Evolutionary conservation across 2,797 vertebrate genomes (phyloP).

Genomic region (Rhinophrynus dorsalis): DNA sequence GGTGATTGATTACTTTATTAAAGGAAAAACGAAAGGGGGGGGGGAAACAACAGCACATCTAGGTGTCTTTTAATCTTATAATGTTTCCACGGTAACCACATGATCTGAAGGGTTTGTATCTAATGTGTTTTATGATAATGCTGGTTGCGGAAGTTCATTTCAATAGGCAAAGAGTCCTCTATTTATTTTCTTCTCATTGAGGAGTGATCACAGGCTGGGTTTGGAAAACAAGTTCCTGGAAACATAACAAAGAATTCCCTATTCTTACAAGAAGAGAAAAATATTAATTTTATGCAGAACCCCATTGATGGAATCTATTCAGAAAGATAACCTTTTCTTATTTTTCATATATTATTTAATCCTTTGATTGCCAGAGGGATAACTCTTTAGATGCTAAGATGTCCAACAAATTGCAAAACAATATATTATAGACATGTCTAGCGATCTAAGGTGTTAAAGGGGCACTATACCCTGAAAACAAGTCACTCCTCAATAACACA

Average conservation of each 20-base stretch:
- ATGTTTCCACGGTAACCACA: slow-evolving; percentile 23
- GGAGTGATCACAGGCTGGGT: neutral
- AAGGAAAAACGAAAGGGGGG: too few relatives aligned
- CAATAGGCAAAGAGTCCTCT: neutral
- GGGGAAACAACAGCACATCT: slow-evolving; percentile 29
- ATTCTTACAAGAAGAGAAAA: neutral
- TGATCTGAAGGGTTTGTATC: neutral
- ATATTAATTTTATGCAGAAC: neutral
- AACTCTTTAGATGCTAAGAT: too few relatives aligned
- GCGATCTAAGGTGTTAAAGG: too few relatives aligned
- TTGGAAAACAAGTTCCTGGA: neutral
- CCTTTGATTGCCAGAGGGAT: too few relatives aligned
- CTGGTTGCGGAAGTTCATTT: neutral
- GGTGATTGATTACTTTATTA: slow-evolving; percentile 34
- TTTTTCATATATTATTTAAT: too few relatives aligned
- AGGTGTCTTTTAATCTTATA: slow-evolving; percentile 20
- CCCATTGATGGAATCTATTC: too few relatives aligned
- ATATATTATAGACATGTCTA: too few relatives aligned
- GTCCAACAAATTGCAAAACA: too few relatives aligned
- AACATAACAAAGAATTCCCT: neutral
- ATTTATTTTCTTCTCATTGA: neutral
- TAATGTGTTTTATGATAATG: slow-evolving; percentile 13
- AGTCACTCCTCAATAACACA: too few relatives aligned
- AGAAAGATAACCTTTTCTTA: too few relatives aligned
- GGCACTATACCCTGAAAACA: too few relatives aligned